Evolutionary conservation across 1,140 invertebrate genomes (phyloP), one percentile per base, ranked within the genome.

Genomic region (Odontomachus brunneus): DNA sequence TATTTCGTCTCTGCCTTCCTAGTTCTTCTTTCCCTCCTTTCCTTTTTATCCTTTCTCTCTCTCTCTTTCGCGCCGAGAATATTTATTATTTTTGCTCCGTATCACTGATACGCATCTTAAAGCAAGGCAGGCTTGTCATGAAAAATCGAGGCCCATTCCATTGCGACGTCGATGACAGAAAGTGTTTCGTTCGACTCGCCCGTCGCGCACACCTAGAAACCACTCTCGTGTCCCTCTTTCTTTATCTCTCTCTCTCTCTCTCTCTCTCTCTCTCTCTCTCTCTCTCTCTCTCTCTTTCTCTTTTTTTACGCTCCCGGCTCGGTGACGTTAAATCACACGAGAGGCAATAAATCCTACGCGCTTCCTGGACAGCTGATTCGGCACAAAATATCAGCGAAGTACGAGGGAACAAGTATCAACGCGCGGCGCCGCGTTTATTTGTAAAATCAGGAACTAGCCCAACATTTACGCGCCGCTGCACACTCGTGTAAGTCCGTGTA

Each of bases 271-370:
- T 59, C 14, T 49, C 1, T 24, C 17, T 53, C 22, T 19, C n/a
- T 49, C 14, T 38, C n/a, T 67, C 57, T 14, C 3, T 22, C 15
- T 71, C 38, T 84, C 22, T 71, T 5, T 33, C 29, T 33, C 29
- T 19, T 78, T 38, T 83, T 65, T 63, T 48, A 15, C 59, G 62
- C 24, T 75, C 29, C 44, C 38, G 59, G n/a, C 51, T 49, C 44
- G 66, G 60, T 75, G 53, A 83, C 83, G 76, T 84, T 88, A 87
- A 88, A 88, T 88, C 82, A 82, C 63, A 75, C 57, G 82, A 66
- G 66, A 75, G 75, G 60, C 65, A 71, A 84, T 75, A 87, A 88
- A 84, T 84, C 53, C 69, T 44, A 51, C 65, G 66, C 71, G 75
- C 84, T 76, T 82, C 26, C 63, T 65, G 75, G 75, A 87, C 75